Conservation (phyloP, 2,113 vertebrate species). For the Uropsilus gracilis region DNA sequence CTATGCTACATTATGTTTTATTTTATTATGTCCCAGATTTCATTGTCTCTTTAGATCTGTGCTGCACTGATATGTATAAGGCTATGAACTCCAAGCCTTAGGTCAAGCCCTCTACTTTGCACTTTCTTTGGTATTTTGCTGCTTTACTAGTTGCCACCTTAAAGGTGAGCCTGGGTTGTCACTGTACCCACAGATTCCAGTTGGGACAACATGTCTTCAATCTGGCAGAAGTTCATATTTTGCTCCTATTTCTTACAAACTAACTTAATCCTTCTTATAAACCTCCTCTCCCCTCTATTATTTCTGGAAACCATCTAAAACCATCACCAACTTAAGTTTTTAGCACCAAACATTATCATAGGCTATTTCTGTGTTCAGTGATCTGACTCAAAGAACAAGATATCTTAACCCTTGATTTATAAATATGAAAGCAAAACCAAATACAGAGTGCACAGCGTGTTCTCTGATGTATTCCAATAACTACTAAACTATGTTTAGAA, state of each 20-base stretch:
- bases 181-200: neutral
- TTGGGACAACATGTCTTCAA: neutral
- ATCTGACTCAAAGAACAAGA: constrained; percentile 48
- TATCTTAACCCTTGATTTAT: constrained; percentile 36
- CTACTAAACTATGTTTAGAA: constrained; percentile 60
- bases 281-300: neutral
- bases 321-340: constrained; percentile 2
- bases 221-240: neutral
- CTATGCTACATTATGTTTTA: neutral
- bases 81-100: neutral
- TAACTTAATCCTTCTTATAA: neutral
- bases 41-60: neutral
- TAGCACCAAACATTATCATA: constrained; percentile 9
- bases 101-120: neutral
- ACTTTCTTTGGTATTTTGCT: neutral
- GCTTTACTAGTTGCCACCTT: neutral
- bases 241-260: neutral
- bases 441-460: neutral
- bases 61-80: neutral
- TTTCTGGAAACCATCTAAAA: neutral
- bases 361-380: constrained; percentile 35
- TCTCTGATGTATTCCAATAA: constrained; percentile 46
- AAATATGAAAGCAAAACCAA: constrained; percentile 37
- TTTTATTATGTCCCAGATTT: neutral
- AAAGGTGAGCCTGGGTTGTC: neutral